Evolutionary conservation across 2,888 invertebrate genomes (phyloP), one percentile per base, ranked within the genome.

Genomic region (Uloborus plumipes): DNA sequence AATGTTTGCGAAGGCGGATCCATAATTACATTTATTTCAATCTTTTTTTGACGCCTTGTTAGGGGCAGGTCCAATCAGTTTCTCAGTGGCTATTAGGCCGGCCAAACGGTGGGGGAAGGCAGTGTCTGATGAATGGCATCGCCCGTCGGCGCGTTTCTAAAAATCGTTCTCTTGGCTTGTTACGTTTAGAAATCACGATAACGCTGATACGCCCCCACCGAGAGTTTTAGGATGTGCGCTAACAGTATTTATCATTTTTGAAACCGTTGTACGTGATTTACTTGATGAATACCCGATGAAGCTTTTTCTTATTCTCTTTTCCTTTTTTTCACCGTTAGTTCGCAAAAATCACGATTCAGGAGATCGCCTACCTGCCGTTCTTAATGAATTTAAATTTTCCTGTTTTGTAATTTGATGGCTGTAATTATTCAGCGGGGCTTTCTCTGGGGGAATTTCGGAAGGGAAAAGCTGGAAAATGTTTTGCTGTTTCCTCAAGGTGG

Each of bases 1-100:
- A 74, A 81, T 81, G 74, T 73, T 81, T 81, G 80, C 73, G 80
- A 74, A 70, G 80, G 80, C 67, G 80, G 74, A 81, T 81, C 80
- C 80, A 70, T 81, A 81, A 81, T 81, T 81, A 81, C 80, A 81
- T 81, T 81, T 81, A 81, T 81, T 81, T 81, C 80, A 74, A 81
- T 81, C 74, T 75, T 81, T 75, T 80, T 81, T 81, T 81, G 80
- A 81, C 80, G 80, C 80, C 74, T 81, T 81, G 80, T 81, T 81
- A 81, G 74, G 80, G 80, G 80, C 80, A 64, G 80, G 70, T 59
- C 80, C 80, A 81, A 81, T 81, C 64, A 74, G 74, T 74, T 81
- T 70, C 74, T 70, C 74, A 81, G 74, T 59, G 61, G 74, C 70
- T 81, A 81, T 81, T 81, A 81, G 69, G 47, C 62, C 67, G 62